These are phyloP conservation scores for Sminthurides bifidus DNA, from an alignment of 1,140 invertebrate genomes.

Conservation along the genomic window DNA sequence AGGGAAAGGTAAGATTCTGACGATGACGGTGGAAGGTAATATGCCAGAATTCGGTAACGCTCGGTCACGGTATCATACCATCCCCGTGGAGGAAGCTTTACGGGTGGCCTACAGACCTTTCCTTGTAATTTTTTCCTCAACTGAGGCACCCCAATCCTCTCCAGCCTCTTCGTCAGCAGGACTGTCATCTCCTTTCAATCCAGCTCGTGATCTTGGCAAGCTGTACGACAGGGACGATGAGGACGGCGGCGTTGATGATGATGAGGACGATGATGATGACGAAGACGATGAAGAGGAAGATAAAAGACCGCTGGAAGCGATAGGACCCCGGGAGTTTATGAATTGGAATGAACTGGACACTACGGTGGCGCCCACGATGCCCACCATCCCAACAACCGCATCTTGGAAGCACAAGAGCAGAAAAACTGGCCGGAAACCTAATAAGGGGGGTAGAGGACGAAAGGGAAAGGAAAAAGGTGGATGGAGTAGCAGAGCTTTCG, in stretches of 20 bases:
- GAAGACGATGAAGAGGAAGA: too few species aligned
- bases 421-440: not conserved
- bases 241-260: not conserved
- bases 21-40: conserved; percentile 4
- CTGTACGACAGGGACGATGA: not conserved
- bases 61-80: not conserved
- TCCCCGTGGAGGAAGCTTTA: not conserved
- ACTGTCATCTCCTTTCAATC: not conserved
- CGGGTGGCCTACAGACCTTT: conserved; percentile 8
- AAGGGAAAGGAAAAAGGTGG: too few species aligned
- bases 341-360: too few species aligned
- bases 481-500: too few species aligned
- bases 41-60: conserved; percentile 2
- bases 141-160: not conserved
- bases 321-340: too few species aligned
- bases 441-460: too few species aligned
- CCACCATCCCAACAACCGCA: not conserved
- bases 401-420: not conserved
- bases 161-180: not conserved
- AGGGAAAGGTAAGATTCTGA: conserved; percentile 5
- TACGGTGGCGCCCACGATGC: too few species aligned
- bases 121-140: conserved; percentile 4
- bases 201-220: not conserved
- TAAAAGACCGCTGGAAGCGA: too few species aligned
- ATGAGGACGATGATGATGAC: too few species aligned